Evolutionary conservation across 2,113 vertebrate species (phyloP).

Genomic region (Corydoras sp.): DNA sequence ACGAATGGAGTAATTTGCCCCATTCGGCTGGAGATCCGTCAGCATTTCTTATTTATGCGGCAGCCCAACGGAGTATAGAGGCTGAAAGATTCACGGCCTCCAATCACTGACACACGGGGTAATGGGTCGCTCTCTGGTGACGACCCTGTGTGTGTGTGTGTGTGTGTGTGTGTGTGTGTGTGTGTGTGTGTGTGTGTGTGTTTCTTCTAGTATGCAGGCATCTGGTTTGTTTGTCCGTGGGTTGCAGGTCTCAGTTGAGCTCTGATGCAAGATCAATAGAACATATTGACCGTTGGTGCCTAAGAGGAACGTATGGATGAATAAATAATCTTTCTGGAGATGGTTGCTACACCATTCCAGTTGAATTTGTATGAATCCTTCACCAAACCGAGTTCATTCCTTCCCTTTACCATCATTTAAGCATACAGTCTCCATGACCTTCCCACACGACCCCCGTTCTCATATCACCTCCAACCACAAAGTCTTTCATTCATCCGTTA

Average conservation of each 20-base stretch:
- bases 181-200: constrained; percentile 8
- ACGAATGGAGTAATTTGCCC: constrained; percentile 33
- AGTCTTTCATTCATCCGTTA: too few species aligned
- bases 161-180: too few species aligned
- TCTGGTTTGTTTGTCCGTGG: neutral
- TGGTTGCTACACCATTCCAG: neutral
- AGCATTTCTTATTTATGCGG: constrained; percentile 64
- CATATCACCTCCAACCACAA: too few species aligned
- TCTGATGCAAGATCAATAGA: neutral
- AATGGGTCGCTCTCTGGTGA: constrained; percentile 38
- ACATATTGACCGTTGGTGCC: neutral
- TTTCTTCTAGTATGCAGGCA: neutral
- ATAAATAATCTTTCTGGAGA: neutral
- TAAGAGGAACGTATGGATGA: neutral
- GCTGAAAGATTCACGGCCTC: constrained; percentile 61
- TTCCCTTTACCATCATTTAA: too few species aligned
- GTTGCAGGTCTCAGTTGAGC: neutral
- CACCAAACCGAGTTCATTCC: too few species aligned
- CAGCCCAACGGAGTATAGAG: constrained; percentile 45
- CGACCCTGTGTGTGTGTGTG: constrained; percentile 14
- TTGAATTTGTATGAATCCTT: too few species aligned
- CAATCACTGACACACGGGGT: constrained; percentile 51
- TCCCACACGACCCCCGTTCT: too few species aligned
- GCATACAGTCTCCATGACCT: too few species aligned
- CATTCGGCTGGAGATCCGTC: constrained; percentile 48